Evolutionary conservation across 2,113 vertebrate species (phyloP).

Genomic region (Gymnorhina tibicen): DNA sequence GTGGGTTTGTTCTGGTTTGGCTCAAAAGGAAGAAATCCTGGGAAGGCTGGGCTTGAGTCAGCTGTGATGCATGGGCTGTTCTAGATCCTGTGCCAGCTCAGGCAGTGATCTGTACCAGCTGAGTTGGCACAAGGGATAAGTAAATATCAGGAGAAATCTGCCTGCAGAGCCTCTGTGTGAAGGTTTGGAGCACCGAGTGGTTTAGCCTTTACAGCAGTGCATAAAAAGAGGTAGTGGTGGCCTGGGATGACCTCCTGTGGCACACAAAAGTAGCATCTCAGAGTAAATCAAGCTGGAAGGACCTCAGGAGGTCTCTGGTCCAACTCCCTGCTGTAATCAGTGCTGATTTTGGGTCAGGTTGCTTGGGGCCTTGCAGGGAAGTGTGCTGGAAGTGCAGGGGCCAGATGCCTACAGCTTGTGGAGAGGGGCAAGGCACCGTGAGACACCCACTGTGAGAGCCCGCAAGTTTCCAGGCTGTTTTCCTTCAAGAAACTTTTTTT

Average conservation of each 20-base stretch:
- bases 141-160: background rate
- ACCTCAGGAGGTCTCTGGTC: background rate
- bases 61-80: background rate
- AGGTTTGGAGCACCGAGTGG: background rate
- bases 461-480: background rate
- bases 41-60: background rate
- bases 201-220: background rate
- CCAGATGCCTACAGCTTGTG: background rate
- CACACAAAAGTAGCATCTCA: background rate
- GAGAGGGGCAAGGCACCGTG: fast-evolving
- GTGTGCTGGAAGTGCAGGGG: background rate
- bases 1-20: background rate
- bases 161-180: background rate
- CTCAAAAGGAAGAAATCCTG: background rate
- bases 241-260: background rate
- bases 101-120: background rate
- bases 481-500: background rate
- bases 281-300: background rate
- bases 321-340: background rate
- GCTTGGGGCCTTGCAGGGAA: background rate
- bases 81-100: background rate
- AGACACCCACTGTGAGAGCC: background rate
- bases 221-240: background rate
- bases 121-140: background rate
- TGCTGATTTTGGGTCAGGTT: background rate